Percentiles rank a stretch among this genome's conserved stretches.
These are phyloP conservation scores for Microplitis manilae DNA, from an alignment of 2,888 invertebrate genomes.

Conservation along the genomic window DNA sequence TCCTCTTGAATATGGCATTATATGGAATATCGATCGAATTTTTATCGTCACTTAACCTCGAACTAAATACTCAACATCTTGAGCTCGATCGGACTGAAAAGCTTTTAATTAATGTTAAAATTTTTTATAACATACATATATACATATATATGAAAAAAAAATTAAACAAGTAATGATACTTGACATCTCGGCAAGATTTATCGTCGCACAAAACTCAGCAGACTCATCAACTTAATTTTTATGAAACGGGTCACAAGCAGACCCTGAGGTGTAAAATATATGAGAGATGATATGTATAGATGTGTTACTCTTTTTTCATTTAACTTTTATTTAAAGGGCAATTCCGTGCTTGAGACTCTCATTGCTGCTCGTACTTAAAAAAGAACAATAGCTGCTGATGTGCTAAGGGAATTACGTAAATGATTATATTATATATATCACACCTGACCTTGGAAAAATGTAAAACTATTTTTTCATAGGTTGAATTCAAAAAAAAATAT, in stretches of 20 bases:
- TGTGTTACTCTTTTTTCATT: not conserved
- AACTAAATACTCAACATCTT: not conserved
- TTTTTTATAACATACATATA: not conserved
- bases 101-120: conserved; percentile 1
- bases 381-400: not conserved
- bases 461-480: no score
- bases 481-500: no score
- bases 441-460: no score
- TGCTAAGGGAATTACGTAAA: not conserved
- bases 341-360: not conserved
- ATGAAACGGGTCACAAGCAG: not conserved
- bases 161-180: not conserved
- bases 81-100: not conserved
- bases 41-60: not conserved
- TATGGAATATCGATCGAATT: not conserved
- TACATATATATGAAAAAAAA: not conserved
- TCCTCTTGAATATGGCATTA: not conserved
- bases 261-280: not conserved
- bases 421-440: no score
- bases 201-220: not conserved
- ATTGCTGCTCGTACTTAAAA: not conserved
- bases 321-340: not conserved
- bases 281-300: not conserved
- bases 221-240: conserved; percentile 1
- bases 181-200: not conserved